These are phyloP conservation scores for Hydra vulgaris DNA, from an alignment of 30 jellyfish, hydroid and myxozoan genomes.

Conservation along the genomic window DNA sequence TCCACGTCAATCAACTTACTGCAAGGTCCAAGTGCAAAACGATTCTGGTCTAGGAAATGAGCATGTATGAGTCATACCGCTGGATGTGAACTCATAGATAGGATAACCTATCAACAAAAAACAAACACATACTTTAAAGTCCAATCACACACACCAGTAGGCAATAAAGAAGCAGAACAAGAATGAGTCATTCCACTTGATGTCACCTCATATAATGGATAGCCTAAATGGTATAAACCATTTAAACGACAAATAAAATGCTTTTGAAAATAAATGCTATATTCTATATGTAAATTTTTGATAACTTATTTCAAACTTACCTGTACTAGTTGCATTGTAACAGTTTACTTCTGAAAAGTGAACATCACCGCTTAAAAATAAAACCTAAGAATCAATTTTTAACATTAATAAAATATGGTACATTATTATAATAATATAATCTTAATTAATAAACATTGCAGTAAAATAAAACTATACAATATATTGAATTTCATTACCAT, in stretches of 20 bases:
- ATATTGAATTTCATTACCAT: too few relatives aligned
- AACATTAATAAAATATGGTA: too few relatives aligned
- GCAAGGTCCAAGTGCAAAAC: slow-evolving; percentile 67
- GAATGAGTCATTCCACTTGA: slow-evolving; percentile 96
- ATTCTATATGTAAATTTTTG: too few relatives aligned
- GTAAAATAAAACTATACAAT: too few relatives aligned
- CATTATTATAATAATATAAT: too few relatives aligned
- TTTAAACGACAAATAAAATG: neutral
- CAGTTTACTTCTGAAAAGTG: slow-evolving; percentile 91
- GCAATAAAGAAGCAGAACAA: slow-evolving; percentile 91
- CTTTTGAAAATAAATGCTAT: too few relatives aligned
- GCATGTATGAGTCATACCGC: slow-evolving; percentile 93
- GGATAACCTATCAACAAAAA: slow-evolving; percentile 76
- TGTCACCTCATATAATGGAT: slow-evolving; percentile 91
- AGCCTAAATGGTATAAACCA: slow-evolving; percentile 50
- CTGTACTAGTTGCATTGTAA: slow-evolving; percentile 78
- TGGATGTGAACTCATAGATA: slow-evolving; percentile 79
- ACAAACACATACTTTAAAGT: slow-evolving; percentile 49
- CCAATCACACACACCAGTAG: slow-evolving; percentile 96
- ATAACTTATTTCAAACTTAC: slow-evolving; percentile 25
- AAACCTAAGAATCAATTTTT: slow-evolving; percentile 33
- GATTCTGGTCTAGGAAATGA: slow-evolving; percentile 78
- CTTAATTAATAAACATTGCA: too few relatives aligned
- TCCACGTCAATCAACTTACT: slow-evolving; percentile 40
- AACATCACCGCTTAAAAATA: slow-evolving; percentile 94